A percentile compares a stretch with the other conserved stretches of the same genome.
phyloP scores from a whole-genome alignment of 2,113 vertebrate genomes.

The Dicrurus megarhynchus region DNA sequence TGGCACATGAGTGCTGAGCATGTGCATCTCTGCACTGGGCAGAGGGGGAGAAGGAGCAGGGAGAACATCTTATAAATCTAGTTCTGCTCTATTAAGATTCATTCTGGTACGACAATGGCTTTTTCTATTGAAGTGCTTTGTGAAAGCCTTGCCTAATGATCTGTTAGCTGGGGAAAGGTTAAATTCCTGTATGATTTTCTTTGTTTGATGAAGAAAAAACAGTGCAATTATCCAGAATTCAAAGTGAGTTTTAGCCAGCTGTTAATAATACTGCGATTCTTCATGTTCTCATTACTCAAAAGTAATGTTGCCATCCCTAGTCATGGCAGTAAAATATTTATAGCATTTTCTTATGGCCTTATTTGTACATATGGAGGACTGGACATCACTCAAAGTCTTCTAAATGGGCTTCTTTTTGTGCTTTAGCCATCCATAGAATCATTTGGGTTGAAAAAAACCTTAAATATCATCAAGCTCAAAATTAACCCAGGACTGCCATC shows the following conservation, averaged over 20 bases:
- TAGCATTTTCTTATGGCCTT: constrained; percentile 17
- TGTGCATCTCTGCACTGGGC: neutral
- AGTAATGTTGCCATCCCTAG: constrained; percentile 22
- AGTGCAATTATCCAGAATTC: constrained; percentile 46
- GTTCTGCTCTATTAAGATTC: constrained; percentile 55
- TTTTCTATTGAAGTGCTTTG: constrained; percentile 42
- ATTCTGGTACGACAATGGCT: constrained; percentile 14
- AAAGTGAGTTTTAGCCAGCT: constrained; percentile 56
- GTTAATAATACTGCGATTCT: constrained; percentile 42
- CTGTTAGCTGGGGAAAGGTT: constrained; percentile 60
- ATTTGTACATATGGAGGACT: neutral
- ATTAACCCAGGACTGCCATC: neutral
- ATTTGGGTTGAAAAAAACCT: neutral
- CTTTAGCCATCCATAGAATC: neutral
- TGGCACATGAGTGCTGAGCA: neutral
- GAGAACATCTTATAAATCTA: constrained; percentile 20
- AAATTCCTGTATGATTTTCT: constrained; percentile 37
- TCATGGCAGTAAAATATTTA: constrained; percentile 52
- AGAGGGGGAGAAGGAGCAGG: neutral
- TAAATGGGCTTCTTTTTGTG: neutral
- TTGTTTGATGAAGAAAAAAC: constrained; percentile 58
- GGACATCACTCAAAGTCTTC: neutral
- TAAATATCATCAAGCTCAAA: neutral
- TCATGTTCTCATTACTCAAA: constrained; percentile 35
- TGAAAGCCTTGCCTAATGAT: constrained; percentile 49